Percentiles rank a stretch among this genome's conserved stretches.
phyloP scores from a whole-genome alignment of 2,797 vertebrate species.

The Ciconia nigra region DNA sequence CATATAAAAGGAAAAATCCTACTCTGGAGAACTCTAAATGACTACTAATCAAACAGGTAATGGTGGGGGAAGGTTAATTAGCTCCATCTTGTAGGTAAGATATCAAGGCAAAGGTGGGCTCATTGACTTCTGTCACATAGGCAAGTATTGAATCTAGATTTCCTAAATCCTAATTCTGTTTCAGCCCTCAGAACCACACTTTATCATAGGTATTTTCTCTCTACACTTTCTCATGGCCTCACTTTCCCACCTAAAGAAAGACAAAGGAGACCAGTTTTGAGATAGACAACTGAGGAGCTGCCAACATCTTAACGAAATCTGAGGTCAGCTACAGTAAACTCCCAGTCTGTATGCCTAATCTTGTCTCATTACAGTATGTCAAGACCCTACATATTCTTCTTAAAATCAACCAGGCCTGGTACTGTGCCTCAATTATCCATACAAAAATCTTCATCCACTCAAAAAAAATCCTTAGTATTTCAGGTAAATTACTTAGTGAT shows the following conservation, averaged over 20 bases:
- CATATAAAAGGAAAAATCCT: not conserved
- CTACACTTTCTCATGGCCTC: not conserved
- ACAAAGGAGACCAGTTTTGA: not conserved
- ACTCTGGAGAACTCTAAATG: not conserved
- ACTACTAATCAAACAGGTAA: not conserved
- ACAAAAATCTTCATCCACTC: not conserved
- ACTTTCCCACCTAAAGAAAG: not conserved
- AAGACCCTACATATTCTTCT: not conserved
- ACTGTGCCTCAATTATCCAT: not conserved
- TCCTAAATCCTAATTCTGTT: not conserved
- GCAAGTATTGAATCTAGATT: not conserved
- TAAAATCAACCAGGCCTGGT: not conserved
- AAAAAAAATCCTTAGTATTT: not conserved
- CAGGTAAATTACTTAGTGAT: not conserved
- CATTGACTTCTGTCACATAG: not conserved
- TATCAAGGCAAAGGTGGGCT: not conserved
- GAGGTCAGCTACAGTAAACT: not conserved
- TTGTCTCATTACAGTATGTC: accelerated
- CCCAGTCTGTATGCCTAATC: not conserved
- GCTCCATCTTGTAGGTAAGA: not conserved
- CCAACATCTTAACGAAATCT: not conserved
- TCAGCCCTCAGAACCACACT: not conserved
- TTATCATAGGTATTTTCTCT: not conserved
- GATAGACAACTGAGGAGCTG: not conserved
- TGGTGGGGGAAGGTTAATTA: not conserved